Percentiles rank a stretch among this genome's conserved stretches.
phyloP scores from a whole-genome alignment of 1,140 invertebrate genomes.

The Eulimnadia texana region DNA sequence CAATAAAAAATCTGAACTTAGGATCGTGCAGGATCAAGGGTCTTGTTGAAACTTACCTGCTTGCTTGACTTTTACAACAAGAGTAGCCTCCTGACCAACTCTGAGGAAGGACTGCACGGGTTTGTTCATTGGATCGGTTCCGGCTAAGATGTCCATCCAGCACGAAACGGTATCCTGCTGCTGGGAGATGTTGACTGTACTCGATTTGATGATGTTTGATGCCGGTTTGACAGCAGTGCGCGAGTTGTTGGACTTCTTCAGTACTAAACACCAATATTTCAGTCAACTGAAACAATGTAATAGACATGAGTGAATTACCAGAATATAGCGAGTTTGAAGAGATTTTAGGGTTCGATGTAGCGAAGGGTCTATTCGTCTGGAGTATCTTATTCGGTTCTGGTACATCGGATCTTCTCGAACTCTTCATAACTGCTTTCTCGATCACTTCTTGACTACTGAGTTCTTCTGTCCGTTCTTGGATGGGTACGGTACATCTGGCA shows the following conservation, averaged over 20 bases:
- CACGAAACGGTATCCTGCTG: constrained; percentile 38
- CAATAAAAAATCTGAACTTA: neutral
- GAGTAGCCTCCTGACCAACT: constrained; percentile 46
- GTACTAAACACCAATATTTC: neutral
- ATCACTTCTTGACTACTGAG: neutral
- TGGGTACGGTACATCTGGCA: constrained; percentile 35
- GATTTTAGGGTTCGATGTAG: neutral
- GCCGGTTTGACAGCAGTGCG: neutral
- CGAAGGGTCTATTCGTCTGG: neutral
- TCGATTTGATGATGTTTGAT: neutral
- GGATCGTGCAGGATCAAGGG: too few relatives aligned
- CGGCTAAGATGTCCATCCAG: constrained; percentile 51
- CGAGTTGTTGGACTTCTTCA: neutral
- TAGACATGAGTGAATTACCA: neutral
- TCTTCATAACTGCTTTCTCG: neutral
- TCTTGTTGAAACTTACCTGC: constrained; percentile 4
- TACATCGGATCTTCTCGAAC: neutral
- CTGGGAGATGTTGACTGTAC: neutral
- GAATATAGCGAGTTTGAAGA: neutral
- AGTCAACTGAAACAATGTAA: neutral
- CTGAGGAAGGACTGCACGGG: constrained; percentile 21
- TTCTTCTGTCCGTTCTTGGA: constrained; percentile 13
- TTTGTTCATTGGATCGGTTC: constrained; percentile 18
- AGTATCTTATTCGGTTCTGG: neutral
- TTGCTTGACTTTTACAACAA: constrained; percentile 49